Conservation (phyloP, 1,140 invertebrate genomes). For the Araneus ventricosus region DNA sequence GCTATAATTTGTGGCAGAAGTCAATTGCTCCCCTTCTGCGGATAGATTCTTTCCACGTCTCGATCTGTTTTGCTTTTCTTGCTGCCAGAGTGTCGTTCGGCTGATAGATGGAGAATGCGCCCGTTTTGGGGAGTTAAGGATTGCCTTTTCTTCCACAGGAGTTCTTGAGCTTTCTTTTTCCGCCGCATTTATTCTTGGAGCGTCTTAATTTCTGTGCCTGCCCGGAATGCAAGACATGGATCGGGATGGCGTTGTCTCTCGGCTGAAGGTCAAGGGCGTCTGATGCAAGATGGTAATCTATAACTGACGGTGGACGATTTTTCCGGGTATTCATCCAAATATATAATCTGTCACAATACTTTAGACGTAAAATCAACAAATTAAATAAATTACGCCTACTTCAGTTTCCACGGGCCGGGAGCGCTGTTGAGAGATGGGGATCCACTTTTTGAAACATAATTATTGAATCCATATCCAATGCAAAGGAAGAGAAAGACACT, state of each 20-base stretch:
- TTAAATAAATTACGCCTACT: too few species aligned
- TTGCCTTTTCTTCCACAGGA: not conserved
- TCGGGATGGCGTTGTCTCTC: not conserved
- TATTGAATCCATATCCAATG: too few species aligned
- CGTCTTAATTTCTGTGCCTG: not conserved
- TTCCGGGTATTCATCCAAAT: too few species aligned
- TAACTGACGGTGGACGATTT: too few species aligned
- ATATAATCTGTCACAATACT: too few species aligned
- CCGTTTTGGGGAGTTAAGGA: slow-evolving; percentile 47
- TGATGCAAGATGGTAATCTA: too few species aligned
- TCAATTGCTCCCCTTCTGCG: slow-evolving; percentile 5
- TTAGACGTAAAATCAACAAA: too few species aligned
- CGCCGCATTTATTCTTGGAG: not conserved
- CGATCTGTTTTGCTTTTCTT: slow-evolving; percentile 49
- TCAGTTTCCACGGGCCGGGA: too few species aligned
- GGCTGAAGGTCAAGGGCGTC: too few species aligned
- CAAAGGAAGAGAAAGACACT: too few species aligned
- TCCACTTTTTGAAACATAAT: too few species aligned
- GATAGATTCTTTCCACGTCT: not conserved
- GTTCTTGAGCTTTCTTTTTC: not conserved
- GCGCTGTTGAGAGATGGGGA: too few species aligned
- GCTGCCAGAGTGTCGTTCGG: not conserved
- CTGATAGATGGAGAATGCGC: slow-evolving; percentile 49
- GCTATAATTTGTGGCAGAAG: slow-evolving; percentile 18
- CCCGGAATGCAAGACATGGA: not conserved